Base-by-base conservation (phyloP, 2,113 vertebrate genomes). In the Hippoglossus stenolepis region DNA sequence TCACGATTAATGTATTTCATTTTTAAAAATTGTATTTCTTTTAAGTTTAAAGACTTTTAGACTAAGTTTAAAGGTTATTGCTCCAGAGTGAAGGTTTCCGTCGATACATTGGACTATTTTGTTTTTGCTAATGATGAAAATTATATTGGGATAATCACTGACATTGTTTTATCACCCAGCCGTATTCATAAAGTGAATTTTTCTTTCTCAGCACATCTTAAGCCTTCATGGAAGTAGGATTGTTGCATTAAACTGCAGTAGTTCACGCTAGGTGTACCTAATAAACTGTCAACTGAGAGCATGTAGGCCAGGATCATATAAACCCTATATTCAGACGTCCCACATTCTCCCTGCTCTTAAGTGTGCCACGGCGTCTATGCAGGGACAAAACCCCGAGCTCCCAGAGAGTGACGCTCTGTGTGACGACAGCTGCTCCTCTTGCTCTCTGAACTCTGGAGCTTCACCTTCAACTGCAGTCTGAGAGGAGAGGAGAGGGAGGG, bases 381-480 rank as follows among this genome's bases (percentile, higher is more conserved):
- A 9, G 73, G 56, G 70, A 79, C 75, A 76, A 71, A 81, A 72
- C 72, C 75, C 73, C 17, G 24, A 68, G 77, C 69, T 86, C 86
- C 86, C 70, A 75, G 72, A 88, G 82, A 80, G 79, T 66, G 43
- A 26, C 61, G 73, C 79, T 70, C 40, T 21, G 35, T 76, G 74
- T 54, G 77, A 75, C 77, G 20, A 51, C 45, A 40, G 58, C 77
- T 76, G 69, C 72, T 77, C 74, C 43, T 73, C 58, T 73, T 75
- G 84, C 85, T 91, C 79, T 92, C 82, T 92, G 89, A 91, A 91
- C 88, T 92, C 76, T 67, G 81, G 58, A 69, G 81, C 62, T 74
- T 85, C 87, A 93, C 91, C 91, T 92, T 91, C 85, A 88, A 88
- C 85, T 89, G 57, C 62, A 83, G 80, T 74, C 69, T 65, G 23